phyloP scores from a whole-genome alignment of 2,888 invertebrate genomes.

The Drosophila glabriapex region DNA sequence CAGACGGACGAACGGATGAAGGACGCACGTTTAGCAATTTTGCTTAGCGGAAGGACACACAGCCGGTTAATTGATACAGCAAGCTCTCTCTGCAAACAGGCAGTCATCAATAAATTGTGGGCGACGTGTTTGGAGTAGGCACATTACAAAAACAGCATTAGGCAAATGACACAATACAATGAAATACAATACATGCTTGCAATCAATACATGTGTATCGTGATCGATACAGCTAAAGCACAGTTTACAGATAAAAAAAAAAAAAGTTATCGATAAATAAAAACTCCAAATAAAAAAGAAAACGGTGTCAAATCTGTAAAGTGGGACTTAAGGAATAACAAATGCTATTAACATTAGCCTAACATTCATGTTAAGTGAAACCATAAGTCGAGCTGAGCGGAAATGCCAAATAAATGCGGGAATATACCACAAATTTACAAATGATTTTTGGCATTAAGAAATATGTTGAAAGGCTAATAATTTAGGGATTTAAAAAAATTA shows the following conservation, averaged over 20 bases:
- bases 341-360: background rate
- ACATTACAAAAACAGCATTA: background rate
- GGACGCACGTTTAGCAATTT: slow-evolving; percentile 63
- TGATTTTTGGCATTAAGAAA: background rate
- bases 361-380: background rate
- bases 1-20: slow-evolving; percentile 2
- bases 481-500: background rate
- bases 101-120: slow-evolving; percentile 11
- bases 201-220: background rate
- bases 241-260: too few species aligned
- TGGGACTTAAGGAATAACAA: background rate
- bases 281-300: background rate
- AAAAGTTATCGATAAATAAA: background rate
- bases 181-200: background rate
- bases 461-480: background rate
- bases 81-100: background rate
- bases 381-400: background rate
- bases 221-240: background rate
- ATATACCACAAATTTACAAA: background rate
- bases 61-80: slow-evolving; percentile 56
- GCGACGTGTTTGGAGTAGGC: background rate
- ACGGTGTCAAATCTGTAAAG: background rate
- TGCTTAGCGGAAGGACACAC: slow-evolving; percentile 53
- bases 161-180: background rate
- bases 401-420: background rate